These are phyloP conservation scores for Blera fallax DNA, from an alignment of 2,888 invertebrate species.

Conservation along the genomic window DNA sequence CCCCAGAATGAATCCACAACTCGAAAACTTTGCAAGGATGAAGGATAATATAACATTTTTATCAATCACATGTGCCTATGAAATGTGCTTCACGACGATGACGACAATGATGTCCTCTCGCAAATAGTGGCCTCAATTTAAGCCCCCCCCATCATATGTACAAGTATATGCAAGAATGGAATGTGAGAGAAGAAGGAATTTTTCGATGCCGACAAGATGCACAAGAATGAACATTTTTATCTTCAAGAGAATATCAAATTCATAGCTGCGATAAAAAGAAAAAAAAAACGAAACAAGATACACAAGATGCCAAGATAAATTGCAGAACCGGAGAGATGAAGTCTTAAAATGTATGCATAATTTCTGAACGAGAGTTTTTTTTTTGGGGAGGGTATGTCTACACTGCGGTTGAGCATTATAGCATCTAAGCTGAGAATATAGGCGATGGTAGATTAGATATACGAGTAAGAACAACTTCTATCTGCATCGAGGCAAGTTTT, in stretches of 20 bases:
- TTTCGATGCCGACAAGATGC: constrained; percentile 15
- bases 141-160: constrained; percentile 35
- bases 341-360: constrained; percentile 11
- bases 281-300: neutral
- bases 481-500: neutral
- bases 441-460: neutral
- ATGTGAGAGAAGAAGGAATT: neutral
- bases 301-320: neutral
- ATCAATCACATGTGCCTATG: constrained; percentile 29
- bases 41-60: constrained; percentile 3
- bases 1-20: neutral
- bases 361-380: neutral
- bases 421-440: neutral
- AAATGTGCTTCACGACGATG: constrained; percentile 2
- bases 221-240: constrained; percentile 20
- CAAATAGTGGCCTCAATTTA: constrained; percentile 58
- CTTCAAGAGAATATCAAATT: constrained; percentile 45
- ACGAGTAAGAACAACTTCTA: neutral
- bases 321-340: neutral
- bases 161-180: too few relatives aligned
- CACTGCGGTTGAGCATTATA: neutral
- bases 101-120: constrained; percentile 24
- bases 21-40: neutral
- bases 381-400: neutral
- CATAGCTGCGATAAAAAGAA: neutral